Evolutionary conservation across 1,140 invertebrate genomes (phyloP).

Genomic region (Stegodyphus mimosarum): DNA sequence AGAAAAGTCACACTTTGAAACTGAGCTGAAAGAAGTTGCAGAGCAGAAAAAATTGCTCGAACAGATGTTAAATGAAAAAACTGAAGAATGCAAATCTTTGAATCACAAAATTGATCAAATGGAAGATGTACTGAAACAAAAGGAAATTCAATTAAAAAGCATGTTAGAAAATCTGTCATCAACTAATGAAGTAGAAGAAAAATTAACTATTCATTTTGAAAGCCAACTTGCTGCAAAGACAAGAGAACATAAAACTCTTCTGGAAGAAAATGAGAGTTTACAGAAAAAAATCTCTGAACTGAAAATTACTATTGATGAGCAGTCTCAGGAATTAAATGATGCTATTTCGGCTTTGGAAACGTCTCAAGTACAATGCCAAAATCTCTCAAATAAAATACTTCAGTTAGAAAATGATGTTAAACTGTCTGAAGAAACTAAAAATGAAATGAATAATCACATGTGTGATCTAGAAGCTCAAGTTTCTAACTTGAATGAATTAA

Average conservation of each 20-base stretch:
- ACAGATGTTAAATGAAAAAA: neutral
- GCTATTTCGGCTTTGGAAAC: slow-evolving; percentile 3
- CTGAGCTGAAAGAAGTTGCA: neutral
- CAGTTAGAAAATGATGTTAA: neutral
- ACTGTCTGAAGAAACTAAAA: neutral
- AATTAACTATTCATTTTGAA: neutral
- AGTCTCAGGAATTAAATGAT: neutral
- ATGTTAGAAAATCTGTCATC: neutral
- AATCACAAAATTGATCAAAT: slow-evolving; percentile 2
- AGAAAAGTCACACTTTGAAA: slow-evolving; percentile 13
- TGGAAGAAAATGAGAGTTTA: neutral
- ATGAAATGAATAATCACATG: too few relatives aligned
- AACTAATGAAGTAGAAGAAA: neutral
- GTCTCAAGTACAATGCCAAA: neutral
- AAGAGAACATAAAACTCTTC: neutral
- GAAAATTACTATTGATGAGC: neutral
- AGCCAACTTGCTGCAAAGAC: neutral
- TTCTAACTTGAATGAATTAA: too few relatives aligned
- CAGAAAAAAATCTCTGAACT: slow-evolving; percentile 1
- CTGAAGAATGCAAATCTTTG: neutral
- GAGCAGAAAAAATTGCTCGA: slow-evolving; percentile 5
- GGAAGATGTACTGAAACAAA: neutral
- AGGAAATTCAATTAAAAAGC: neutral
- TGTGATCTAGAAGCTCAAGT: too few relatives aligned
- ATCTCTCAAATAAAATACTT: neutral